Base-by-base conservation (phyloP, 2,797 vertebrate species). In the Falco rusticolus region DNA sequence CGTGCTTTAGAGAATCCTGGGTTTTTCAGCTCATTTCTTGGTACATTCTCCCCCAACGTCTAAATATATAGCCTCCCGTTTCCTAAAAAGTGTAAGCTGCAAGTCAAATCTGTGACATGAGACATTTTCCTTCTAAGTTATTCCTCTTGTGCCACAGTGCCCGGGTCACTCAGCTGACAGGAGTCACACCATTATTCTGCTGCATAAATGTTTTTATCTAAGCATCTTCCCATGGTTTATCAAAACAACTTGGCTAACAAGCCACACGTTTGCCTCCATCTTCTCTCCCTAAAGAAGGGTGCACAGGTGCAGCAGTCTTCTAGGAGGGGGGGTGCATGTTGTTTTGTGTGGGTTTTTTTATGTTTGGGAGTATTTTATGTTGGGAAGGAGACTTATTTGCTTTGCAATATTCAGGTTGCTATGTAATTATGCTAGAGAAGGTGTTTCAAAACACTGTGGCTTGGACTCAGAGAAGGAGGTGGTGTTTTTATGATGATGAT, bases 381-480 rank as follows among this genome's bases (percentile, higher is more conserved):
- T 57, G 53, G 39, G 71, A 89, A 87, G 82, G n/a, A 92, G 13
- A 89, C n/a, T 93, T 89, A 87, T 92, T 96, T 96, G 84, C 82
- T 86, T 89, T 89, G 79, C 65, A 94, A n/a, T 69, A 81, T 71
- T 71, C 75, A 78, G 76, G 89, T 89, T 96, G 92, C 94, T 92
- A 91, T 75, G 91, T 89, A 91, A 95, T 92, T 91, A 93, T 54
- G 26, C 57, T 41, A 57, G 70, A 84, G 74, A 93, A 92, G 70
- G 84, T 93, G 70, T 79, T 92, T 94, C 80, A 90, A 87, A 95
- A 92, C 90, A 84, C 57, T 3, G 6, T 21, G 57, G 65, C 70
- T 78, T 66, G 59, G 69, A 81, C 84, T 31, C 43, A 61, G 71
- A 63, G 57, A 76, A 91, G 77, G 71, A 94, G 68, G 48, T 83